phyloP scores from a whole-genome alignment of 2,113 vertebrate species.

The Bubalus kerabau region DNA sequence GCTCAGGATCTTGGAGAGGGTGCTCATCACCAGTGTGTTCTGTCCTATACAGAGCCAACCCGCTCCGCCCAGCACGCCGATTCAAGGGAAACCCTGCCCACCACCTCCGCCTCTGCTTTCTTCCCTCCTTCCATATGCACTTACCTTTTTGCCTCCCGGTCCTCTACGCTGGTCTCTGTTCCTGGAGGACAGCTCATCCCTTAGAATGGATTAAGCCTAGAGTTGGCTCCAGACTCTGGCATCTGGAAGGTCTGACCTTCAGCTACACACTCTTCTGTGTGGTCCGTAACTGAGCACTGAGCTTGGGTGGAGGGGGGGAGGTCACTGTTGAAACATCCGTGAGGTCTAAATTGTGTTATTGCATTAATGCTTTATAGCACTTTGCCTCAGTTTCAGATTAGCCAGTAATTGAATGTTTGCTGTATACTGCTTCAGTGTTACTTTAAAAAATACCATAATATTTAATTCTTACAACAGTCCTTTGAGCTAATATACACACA shows the following conservation, averaged over 20 bases:
- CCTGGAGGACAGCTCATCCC: background rate
- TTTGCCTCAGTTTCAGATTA: background rate
- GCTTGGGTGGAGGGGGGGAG: background rate
- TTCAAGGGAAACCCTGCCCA: background rate
- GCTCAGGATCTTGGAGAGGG: background rate
- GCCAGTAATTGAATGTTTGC: background rate
- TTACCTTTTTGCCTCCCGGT: background rate
- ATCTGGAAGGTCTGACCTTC: background rate
- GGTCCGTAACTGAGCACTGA: background rate
- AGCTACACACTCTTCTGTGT: background rate
- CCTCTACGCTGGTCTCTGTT: background rate
- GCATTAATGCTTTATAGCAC: background rate
- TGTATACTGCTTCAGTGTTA: background rate
- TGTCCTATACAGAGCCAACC: background rate
- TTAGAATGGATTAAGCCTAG: background rate
- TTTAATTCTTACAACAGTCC: background rate
- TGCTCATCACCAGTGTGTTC: background rate
- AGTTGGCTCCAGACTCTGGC: background rate
- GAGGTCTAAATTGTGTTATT: background rate
- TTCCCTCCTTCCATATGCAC: background rate
- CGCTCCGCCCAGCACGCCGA: fast-evolving
- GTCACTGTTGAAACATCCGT: background rate
- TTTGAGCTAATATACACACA: background rate
- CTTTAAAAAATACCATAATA: background rate
- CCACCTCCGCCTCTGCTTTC: background rate